phyloP scores from a whole-genome alignment of 92 coral and sea anemone species.

The Hydrozoanthus gracilis region DNA sequence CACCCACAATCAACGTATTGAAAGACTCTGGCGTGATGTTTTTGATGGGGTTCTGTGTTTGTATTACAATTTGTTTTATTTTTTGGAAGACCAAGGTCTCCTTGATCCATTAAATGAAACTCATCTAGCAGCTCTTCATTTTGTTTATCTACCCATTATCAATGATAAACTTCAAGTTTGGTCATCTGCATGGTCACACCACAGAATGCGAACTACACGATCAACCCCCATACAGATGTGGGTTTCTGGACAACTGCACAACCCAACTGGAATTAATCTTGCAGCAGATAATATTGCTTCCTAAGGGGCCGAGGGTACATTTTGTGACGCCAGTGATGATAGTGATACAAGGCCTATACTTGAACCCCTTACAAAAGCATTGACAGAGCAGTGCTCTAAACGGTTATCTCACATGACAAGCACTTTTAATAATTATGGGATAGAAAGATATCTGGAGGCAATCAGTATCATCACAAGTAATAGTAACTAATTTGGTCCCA shows the following conservation, averaged over 20 bases:
- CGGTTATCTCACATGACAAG: slow-evolving; percentile 10
- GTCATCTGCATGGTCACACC: slow-evolving; percentile 77
- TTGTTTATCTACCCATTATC: slow-evolving; percentile 65
- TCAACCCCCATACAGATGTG: slow-evolving; percentile 71
- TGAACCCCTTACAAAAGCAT: slow-evolving; percentile 12
- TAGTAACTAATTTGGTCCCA: neutral
- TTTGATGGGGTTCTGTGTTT: slow-evolving; percentile 73
- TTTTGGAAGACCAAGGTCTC: slow-evolving; percentile 76
- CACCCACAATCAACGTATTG: slow-evolving; percentile 77
- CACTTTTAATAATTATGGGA: slow-evolving; percentile 21
- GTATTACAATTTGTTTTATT: slow-evolving; percentile 75
- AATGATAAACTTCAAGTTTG: slow-evolving; percentile 70
- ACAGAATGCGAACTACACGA: slow-evolving; percentile 80
- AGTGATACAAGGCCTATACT: slow-evolving; percentile 1
- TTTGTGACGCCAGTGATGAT: slow-evolving; percentile 6
- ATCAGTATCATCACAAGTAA: slow-evolving; percentile 20
- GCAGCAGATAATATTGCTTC: slow-evolving; percentile 21
- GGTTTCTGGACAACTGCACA: slow-evolving; percentile 77
- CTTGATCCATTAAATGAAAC: slow-evolving; percentile 69
- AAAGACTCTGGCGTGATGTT: slow-evolving; percentile 79
- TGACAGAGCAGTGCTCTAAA: slow-evolving; percentile 13
- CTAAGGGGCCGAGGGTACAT: slow-evolving; percentile 18
- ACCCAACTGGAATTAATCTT: slow-evolving; percentile 65
- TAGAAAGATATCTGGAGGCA: slow-evolving; percentile 14
- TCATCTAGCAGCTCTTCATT: slow-evolving; percentile 72